Evolutionary conservation across 1,140 invertebrate species (phyloP).

Genomic region (Neuroterus valhalla): DNA sequence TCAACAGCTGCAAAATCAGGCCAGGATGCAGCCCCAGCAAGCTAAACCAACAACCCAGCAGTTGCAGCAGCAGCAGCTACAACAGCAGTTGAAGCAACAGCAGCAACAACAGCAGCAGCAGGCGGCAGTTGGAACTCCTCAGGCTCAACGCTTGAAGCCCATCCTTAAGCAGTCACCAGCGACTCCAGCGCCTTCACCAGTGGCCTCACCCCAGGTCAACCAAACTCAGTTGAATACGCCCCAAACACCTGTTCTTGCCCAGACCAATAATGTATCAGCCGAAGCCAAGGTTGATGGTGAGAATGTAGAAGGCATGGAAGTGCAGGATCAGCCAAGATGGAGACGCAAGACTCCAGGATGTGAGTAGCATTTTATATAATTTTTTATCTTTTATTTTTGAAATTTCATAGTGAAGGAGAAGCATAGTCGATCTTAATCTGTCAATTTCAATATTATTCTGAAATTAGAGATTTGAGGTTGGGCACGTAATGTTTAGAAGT

Average conservation of each 20-base stretch:
- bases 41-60: slow-evolving; percentile 32
- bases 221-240: slow-evolving; percentile 32
- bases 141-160: slow-evolving; percentile 64
- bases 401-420: not conserved
- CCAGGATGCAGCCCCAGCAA: slow-evolving; percentile 37
- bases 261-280: slow-evolving; percentile 19
- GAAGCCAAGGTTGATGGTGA: slow-evolving; percentile 36
- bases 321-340: slow-evolving; percentile 62
- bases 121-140: slow-evolving; percentile 34
- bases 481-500: too few relatives aligned
- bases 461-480: too few relatives aligned
- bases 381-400: not conserved
- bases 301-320: slow-evolving; percentile 48
- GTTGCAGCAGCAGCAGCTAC: slow-evolving; percentile 32
- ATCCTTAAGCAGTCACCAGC: slow-evolving; percentile 61
- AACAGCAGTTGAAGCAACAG: slow-evolving; percentile 37
- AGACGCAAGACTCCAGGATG: slow-evolving; percentile 66
- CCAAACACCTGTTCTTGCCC: slow-evolving; percentile 35
- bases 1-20: slow-evolving; percentile 38
- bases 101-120: slow-evolving; percentile 41
- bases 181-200: slow-evolving; percentile 5
- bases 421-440: too few relatives aligned
- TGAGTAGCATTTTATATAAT: slow-evolving; percentile 53
- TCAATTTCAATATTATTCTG: too few relatives aligned
- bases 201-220: slow-evolving; percentile 36